Base-by-base conservation (phyloP, 2,113 vertebrate species). In the Gadus chalcogrammus region DNA sequence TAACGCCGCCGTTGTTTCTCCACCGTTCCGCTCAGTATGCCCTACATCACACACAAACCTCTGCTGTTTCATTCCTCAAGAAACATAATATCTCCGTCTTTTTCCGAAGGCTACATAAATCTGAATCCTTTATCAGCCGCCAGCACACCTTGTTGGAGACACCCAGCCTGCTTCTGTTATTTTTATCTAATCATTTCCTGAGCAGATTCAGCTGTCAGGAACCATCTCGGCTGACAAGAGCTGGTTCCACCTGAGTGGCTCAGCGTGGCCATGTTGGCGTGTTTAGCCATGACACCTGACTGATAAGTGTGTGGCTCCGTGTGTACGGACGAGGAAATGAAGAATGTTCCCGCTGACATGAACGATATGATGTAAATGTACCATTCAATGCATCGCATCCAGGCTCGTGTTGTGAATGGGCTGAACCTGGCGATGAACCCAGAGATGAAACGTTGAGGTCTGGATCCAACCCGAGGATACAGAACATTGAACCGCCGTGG, bases 131-230 rank as follows among this genome's bases (percentile, higher is more conserved):
- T 92, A 93, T 92, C 89, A 84, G 88, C 68, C 74, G 61, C 78
- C 75, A 76, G 82, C 83, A 88, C 81, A 86, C 82, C 83, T 85
- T 85, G 79, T 84, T 48, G 15, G 83, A 77, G 70, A 85, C 76
- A 67, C 75, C 60, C 15, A 61, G 79, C 76, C 64, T 72, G 79
- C 83, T 90, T 88, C 86, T 75, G 89, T 84, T 90, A 85, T 90
- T 91, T 91, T 88, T 89, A 92, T 93, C 91, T 89, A 84, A 91
- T 91, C 88, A 89, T 85, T 85, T 79, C 71, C 79, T 24, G 59
- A 79, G 79, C 81, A 86, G 86, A 90, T 90, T 90, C 84, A 71
- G 77, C 71, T 88, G 87, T 89, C 88, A 80, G 85, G 77, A 87
- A 89, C 84, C 86, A 79, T 90, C 82, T 89, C 70, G 71, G 85